Evolutionary conservation across 2,113 vertebrate genomes (phyloP).

Genomic region (Otocyon megalotis): DNA sequence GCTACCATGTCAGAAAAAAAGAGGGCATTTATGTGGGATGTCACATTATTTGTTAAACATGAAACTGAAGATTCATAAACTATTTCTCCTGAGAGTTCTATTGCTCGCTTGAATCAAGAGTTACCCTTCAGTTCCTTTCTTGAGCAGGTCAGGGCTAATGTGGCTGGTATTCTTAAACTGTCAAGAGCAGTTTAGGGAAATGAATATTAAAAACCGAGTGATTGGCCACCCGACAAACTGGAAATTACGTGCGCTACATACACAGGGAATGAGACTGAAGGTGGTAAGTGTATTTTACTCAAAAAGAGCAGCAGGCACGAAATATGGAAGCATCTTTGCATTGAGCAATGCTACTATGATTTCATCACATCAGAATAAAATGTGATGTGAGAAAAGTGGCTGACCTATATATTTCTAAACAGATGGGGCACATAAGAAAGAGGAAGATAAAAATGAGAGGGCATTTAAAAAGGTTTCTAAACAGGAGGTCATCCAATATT

Average conservation of each 20-base stretch:
- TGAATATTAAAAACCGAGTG: neutral
- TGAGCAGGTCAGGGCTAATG: accelerated
- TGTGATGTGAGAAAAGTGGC: neutral
- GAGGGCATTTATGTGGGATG: neutral
- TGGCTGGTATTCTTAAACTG: neutral
- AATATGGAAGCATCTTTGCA: too few species aligned
- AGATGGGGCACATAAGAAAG: neutral
- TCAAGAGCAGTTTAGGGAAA: neutral
- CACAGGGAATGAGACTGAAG: neutral
- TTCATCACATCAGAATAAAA: neutral
- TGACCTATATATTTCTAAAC: neutral
- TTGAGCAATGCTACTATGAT: neutral
- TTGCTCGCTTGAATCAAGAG: neutral
- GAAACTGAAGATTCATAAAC: neutral
- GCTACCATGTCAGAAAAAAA: neutral
- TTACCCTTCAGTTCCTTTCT: neutral
- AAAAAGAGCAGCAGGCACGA: neutral
- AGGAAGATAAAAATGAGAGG: neutral
- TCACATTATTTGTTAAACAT: neutral
- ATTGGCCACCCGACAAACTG: neutral
- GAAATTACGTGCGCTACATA: neutral
- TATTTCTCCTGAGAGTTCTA: neutral
- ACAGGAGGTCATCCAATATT: neutral
- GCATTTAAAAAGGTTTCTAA: neutral
- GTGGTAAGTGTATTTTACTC: neutral